Percentiles rank a stretch among this genome's conserved stretches.
Conservation (phyloP, 2,797 vertebrate genomes). For the Adrianichthys oophorus region DNA sequence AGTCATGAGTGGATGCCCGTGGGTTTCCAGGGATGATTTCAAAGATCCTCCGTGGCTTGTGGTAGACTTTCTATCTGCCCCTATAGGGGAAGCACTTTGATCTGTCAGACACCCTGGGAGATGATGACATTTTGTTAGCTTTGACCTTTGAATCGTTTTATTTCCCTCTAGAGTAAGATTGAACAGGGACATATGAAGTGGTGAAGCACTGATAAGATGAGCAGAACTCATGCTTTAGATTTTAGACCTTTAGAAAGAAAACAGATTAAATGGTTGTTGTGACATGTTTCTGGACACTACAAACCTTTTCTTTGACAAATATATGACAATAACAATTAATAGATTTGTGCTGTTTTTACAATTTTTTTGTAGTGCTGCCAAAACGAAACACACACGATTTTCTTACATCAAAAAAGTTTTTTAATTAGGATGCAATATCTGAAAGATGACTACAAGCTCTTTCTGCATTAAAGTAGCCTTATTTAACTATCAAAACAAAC, state of each 20-base stretch:
- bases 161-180: constrained; percentile 5
- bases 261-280: too few species aligned
- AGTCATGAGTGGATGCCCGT: constrained; percentile 30
- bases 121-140: constrained; percentile 56
- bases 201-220: too few species aligned
- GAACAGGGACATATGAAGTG: too few species aligned
- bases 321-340: too few species aligned
- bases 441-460: constrained; percentile 22
- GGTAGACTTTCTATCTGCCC: constrained; percentile 41
- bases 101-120: constrained; percentile 45
- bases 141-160: constrained; percentile 44
- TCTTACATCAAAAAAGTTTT: not conserved
- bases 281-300: too few species aligned
- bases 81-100: constrained; percentile 55
- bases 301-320: too few species aligned
- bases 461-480: constrained; percentile 21
- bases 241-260: too few species aligned
- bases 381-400: too few species aligned
- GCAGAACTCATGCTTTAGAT: too few species aligned
- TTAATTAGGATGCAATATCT: constrained; percentile 1
- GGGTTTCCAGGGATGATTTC: constrained; percentile 34
- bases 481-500: constrained; percentile 34
- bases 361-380: too few species aligned
- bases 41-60: constrained; percentile 47
- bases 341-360: too few species aligned